These are phyloP conservation scores for Cirrhinus mrigala DNA, from an alignment of 2,797 vertebrate species.

Conservation along the genomic window DNA sequence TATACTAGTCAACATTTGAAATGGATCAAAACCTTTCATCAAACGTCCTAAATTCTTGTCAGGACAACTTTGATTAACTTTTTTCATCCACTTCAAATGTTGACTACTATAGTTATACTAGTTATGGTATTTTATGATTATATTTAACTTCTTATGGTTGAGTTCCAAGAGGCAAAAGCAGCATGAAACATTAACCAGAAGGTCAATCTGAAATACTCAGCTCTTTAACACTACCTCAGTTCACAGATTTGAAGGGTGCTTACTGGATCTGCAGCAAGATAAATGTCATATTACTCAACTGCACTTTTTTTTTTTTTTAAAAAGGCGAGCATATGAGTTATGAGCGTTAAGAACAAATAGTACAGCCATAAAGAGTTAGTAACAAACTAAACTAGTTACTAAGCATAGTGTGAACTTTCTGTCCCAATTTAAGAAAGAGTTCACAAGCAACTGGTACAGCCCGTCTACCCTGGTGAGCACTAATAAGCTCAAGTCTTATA, in stretches of 20 bases:
- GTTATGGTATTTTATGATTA: no score
- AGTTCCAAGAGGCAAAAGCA: not conserved
- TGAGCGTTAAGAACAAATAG: not conserved
- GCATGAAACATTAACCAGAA: not conserved
- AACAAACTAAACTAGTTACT: slow-evolving; percentile 1
- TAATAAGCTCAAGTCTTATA: slow-evolving; percentile 18
- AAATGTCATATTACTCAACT: not conserved
- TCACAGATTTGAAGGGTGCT: not conserved
- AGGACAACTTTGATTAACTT: no score
- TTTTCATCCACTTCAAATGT: no score
- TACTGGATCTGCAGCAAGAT: not conserved
- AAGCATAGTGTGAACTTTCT: not conserved
- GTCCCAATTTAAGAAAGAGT: slow-evolving; percentile 22
- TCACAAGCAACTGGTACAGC: not conserved
- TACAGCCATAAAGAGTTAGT: not conserved
- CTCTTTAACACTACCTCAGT: not conserved
- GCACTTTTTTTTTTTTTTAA: not conserved
- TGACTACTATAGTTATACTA: no score
- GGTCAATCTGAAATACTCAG: not conserved
- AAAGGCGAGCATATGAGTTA: not conserved
- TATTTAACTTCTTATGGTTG: no score
- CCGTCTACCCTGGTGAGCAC: not conserved
- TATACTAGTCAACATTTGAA: no score
- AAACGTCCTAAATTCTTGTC: no score
- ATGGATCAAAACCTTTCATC: no score